phyloP scores from a whole-genome alignment of 2,113 vertebrate genomes.

The Gymnogyps californianus region DNA sequence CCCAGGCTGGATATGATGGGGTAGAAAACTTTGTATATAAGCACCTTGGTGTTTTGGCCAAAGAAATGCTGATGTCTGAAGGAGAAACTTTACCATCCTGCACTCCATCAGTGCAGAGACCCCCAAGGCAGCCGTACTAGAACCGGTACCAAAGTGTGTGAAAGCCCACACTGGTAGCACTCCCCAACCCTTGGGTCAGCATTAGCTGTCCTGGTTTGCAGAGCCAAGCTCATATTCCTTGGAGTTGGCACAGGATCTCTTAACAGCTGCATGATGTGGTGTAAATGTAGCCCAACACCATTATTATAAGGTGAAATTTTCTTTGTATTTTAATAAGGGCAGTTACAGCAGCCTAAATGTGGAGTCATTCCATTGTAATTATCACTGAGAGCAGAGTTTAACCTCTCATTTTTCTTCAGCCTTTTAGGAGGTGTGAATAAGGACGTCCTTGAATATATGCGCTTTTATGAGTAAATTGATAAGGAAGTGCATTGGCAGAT shows the following conservation, averaged over 20 bases:
- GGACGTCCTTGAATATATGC: background rate
- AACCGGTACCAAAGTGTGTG: background rate
- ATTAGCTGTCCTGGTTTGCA: background rate
- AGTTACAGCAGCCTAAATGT: background rate
- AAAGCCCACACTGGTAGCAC: background rate
- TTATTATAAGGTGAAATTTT: background rate
- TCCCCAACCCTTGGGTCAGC: background rate
- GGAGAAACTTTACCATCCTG: background rate
- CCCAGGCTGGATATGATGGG: background rate
- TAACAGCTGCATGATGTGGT: background rate
- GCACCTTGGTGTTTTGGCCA: background rate
- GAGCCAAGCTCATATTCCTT: background rate
- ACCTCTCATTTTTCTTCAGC: background rate
- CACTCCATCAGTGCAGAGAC: background rate
- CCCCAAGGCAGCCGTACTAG: background rate
- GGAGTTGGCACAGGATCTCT: background rate
- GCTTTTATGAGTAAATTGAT: background rate
- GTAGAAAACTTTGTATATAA: background rate
- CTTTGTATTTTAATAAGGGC: background rate
- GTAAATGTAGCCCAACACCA: background rate
- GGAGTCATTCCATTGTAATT: background rate
- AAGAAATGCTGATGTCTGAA: background rate
- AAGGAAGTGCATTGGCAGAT: background rate
- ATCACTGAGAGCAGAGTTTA: background rate
- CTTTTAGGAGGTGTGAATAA: background rate